Conservation (phyloP, 2,113 vertebrate species). For the Zingel zingel region DNA sequence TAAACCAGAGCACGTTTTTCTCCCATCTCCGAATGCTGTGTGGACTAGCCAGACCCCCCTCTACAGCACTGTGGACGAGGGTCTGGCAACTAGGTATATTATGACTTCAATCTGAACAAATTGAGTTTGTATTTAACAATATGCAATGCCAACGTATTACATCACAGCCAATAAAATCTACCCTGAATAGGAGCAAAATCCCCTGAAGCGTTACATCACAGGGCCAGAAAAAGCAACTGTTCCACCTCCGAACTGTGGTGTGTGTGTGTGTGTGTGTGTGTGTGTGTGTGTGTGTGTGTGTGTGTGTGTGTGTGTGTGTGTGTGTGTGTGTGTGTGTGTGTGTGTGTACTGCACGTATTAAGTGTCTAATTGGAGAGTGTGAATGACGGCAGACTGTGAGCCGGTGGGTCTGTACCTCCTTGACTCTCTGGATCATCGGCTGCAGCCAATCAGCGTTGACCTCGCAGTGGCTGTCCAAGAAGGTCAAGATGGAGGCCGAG, state of each 20-base stretch:
- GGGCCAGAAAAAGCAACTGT: background rate
- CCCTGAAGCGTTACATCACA: conserved; percentile 10
- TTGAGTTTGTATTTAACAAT: conserved; percentile 32
- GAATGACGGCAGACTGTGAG: conserved; percentile 17
- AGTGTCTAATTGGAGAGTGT: conserved; percentile 33
- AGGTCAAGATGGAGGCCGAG: conserved; percentile 91
- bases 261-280: background rate
- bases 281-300: background rate
- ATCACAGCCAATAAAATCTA: conserved; percentile 42
- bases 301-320: background rate
- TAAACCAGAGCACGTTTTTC: too few relatives aligned
- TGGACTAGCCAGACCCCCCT: too few relatives aligned
- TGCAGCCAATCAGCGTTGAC: conserved; percentile 97
- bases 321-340: background rate
- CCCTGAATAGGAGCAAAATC: conserved; percentile 20
- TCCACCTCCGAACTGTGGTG: conserved; percentile 17
- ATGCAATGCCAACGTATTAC: conserved; percentile 19
- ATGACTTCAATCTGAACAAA: conserved; percentile 36
- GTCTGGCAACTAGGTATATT: background rate
- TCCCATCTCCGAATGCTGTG: too few relatives aligned
- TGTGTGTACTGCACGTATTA: background rate
- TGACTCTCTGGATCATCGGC: conserved; percentile 96
- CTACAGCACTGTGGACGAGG: too few relatives aligned
- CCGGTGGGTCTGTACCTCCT: conserved; percentile 86
- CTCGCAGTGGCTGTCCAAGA: conserved; percentile 98